A percentile compares a stretch with the other conserved stretches of the same genome.
These are phyloP conservation scores for Neosalanx taihuensis DNA, from an alignment of 2,797 vertebrate genomes.

Conservation along the genomic window DNA sequence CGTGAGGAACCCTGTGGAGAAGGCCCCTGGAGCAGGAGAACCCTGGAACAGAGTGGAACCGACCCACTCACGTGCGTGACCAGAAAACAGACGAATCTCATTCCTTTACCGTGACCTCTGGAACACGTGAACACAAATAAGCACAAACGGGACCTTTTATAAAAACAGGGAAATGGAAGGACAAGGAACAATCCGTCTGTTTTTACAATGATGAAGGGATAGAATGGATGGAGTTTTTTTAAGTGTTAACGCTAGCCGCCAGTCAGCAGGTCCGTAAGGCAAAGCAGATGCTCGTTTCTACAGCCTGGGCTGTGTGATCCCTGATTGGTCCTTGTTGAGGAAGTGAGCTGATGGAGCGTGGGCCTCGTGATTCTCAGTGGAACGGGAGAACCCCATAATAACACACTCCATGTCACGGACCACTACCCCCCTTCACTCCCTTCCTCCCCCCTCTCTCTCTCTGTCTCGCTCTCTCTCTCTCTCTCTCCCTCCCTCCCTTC, in stretches of 20 bases:
- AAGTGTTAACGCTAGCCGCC: conserved; percentile 22
- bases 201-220: conserved; percentile 31
- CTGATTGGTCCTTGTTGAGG: conserved; percentile 2
- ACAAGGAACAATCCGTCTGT: conserved; percentile 41
- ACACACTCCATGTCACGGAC: not conserved
- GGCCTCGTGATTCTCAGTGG: not conserved
- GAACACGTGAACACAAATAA: conserved; percentile 62
- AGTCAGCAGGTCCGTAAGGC: conserved; percentile 20
- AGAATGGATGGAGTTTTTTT: not conserved
- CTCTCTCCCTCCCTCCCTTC: not conserved
- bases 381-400: conserved; percentile 1
- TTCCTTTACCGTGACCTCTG: conserved; percentile 56
- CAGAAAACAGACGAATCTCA: conserved; percentile 34
- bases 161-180: conserved; percentile 55
- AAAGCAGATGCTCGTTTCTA: conserved; percentile 30
- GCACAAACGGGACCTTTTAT: conserved; percentile 44
- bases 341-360: not conserved
- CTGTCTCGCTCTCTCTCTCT: conserved; percentile 21
- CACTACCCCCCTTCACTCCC: not conserved
- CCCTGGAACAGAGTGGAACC: conserved; percentile 14
- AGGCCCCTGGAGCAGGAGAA: conserved; percentile 29
- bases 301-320: conserved; percentile 33
- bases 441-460: not conserved
- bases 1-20: not conserved
- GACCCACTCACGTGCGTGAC: conserved; percentile 31